A percentile compares a stretch with the other conserved stretches of the same genome.
These are phyloP conservation scores for Trachythela sp. DNA, from an alignment of 64 coral and sea anemone species.

Conservation along the genomic window DNA sequence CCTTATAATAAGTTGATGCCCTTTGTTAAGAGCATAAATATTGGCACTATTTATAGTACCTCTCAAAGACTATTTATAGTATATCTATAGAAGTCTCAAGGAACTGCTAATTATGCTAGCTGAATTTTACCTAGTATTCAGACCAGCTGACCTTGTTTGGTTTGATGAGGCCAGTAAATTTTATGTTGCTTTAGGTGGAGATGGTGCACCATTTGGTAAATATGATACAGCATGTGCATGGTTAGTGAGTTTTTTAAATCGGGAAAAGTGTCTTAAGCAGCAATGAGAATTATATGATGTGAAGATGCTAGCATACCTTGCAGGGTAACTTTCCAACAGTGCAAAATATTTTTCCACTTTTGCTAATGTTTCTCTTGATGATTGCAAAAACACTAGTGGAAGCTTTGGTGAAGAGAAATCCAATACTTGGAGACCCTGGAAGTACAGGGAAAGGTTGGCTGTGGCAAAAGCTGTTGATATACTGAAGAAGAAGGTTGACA, in stretches of 20 bases:
- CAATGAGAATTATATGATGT: conserved; percentile 11
- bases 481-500: not conserved
- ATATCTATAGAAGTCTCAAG: not conserved
- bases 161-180: conserved; percentile 9
- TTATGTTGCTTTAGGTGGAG: not conserved
- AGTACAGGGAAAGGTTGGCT: not conserved
- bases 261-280: not conserved
- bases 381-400: not conserved
- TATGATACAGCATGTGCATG: not conserved
- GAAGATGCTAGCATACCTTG: not conserved
- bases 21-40: not conserved
- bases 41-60: not conserved
- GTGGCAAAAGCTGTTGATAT: not conserved
- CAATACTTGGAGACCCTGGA: not conserved
- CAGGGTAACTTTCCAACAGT: not conserved
- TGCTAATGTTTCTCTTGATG: not conserved
- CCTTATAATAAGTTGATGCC: not conserved
- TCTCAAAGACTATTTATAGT: no score
- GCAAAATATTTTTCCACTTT: conserved; percentile 1
- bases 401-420: not conserved
- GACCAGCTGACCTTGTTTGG: not conserved
- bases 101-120: conserved; percentile 10
- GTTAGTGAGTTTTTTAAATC: conserved; percentile 1
- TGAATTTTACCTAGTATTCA: not conserved
- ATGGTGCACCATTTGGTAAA: not conserved